These are phyloP conservation scores for Strongylocentrotus purpuratus DNA, from an alignment of 35 echinoderm and acorn worm genomes.

Conservation along the genomic window DNA sequence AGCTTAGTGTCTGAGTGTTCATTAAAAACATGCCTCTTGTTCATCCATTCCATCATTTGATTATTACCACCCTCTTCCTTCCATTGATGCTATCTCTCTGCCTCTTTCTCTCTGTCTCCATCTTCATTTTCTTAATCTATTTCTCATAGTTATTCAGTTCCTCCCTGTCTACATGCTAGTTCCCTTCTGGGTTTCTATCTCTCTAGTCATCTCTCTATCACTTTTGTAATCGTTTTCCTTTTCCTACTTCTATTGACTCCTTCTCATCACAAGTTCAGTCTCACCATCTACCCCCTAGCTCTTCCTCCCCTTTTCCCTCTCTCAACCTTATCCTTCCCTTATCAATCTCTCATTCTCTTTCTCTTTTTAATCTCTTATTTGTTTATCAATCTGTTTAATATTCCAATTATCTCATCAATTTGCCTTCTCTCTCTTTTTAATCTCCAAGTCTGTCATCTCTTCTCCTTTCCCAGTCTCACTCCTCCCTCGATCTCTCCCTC, in stretches of 20 bases:
- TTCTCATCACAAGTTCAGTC: neutral
- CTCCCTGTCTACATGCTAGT: neutral
- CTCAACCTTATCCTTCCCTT: no score
- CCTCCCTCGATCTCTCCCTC: neutral
- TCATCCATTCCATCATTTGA: neutral
- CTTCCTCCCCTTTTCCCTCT: neutral
- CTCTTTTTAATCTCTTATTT: no score
- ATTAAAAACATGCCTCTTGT: neutral
- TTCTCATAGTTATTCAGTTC: neutral
- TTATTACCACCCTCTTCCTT: neutral
- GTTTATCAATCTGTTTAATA: no score
- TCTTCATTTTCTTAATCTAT: neutral
- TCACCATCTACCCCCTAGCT: neutral
- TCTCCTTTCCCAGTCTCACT: neutral
- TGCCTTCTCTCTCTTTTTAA: no score
- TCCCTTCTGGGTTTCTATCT: neutral
- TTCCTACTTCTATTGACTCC: neutral
- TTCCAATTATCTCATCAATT: no score
- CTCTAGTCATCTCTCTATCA: neutral
- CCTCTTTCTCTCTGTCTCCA: conserved; percentile 7
- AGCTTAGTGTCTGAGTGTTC: neutral
- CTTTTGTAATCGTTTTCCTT: neutral
- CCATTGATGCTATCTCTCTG: neutral
- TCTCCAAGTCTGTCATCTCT: neutral
- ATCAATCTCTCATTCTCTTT: no score